phyloP scores from a whole-genome alignment of 2,113 vertebrate genomes.

The Hippocampus abdominalis region DNA sequence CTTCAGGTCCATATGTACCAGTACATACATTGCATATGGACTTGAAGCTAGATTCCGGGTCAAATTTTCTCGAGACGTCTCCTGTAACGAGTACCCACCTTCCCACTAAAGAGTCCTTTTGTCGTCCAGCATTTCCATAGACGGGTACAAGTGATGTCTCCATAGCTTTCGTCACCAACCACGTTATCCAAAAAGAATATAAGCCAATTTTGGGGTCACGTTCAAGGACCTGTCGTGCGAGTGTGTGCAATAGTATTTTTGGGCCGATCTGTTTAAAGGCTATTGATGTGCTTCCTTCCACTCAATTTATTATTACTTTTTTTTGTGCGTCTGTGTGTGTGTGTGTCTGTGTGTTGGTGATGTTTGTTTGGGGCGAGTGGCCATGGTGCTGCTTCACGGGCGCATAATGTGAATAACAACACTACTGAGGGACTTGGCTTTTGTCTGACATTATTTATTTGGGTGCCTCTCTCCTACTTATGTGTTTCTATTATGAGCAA shows the following conservation, averaged over 20 bases:
- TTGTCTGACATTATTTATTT: conserved; percentile 55
- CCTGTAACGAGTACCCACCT: neutral
- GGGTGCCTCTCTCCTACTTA: conserved; percentile 52
- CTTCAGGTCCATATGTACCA: neutral
- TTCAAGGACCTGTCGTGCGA: conserved; percentile 33
- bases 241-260: conserved; percentile 31
- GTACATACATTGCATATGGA: neutral
- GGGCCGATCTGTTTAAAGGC: conserved; percentile 19
- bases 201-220: conserved; percentile 38
- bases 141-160: conserved; percentile 25
- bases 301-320: conserved; percentile 19
- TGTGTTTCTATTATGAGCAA: conserved; percentile 33
- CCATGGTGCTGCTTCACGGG: conserved; percentile 55
- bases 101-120: conserved; percentile 4
- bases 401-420: conserved; percentile 24
- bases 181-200: conserved; percentile 25
- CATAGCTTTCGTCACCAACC: conserved; percentile 24
- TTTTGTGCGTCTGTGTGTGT: conserved; percentile 33
- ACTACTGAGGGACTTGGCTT: conserved; percentile 12
- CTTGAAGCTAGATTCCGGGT: neutral
- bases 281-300: conserved; percentile 56
- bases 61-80: neutral
- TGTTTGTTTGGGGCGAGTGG: conserved; percentile 50
- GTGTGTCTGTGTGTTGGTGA: conserved; percentile 49
- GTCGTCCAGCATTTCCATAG: conserved; percentile 35